Base-by-base conservation (phyloP, 2,888 invertebrate species). In the Perizoma flavofasciatum region DNA sequence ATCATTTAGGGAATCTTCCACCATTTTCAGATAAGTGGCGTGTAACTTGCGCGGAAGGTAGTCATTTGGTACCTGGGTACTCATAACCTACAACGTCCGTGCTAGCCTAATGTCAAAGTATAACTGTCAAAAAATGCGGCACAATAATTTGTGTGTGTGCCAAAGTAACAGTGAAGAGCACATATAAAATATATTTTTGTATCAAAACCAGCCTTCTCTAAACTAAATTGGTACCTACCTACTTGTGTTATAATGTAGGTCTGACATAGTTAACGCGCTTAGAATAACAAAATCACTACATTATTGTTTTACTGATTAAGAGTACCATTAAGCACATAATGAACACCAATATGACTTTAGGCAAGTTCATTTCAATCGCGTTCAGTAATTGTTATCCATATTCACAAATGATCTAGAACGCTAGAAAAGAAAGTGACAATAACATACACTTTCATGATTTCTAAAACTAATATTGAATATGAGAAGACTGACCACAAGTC, bases 361-460 rank as follows among this genome's bases (percentile, higher is more conserved):
- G n/a, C n/a, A 35, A 35, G 6, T 35, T 41, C 41, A 41, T 9
- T 9, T n/a, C 9, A 4, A n/a, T 9, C 8, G 5, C 8, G 9
- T n/a, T 10, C 59, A 44, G 58, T 60, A 55, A 45, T 58, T 57
- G 37, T 63, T 61, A 55, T 53, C 61, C 49, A 56, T 66, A 50
- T 63, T 60, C 52, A 59, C 60, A 57, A 62, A 63, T 64, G 59
- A 67, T 61, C 64, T 59, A 63, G 58, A 66, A 64, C 62, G 58
- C 59, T 63, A 59, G 53, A 59, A 59, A 69, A 63, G 65, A 66
- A 67, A 67, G 67, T 64, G 63, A 63, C 59, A 67, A 63, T 67
- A 64, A 65, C 57, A 60, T 55, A 61, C 61, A 64, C 66, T 69
- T 69, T 69, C 69, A 56, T 64, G 53, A 58, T 67, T 67, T 67